Evolutionary conservation across 2,797 vertebrate genomes (phyloP).

Genomic region (Siniperca obscura): DNA sequence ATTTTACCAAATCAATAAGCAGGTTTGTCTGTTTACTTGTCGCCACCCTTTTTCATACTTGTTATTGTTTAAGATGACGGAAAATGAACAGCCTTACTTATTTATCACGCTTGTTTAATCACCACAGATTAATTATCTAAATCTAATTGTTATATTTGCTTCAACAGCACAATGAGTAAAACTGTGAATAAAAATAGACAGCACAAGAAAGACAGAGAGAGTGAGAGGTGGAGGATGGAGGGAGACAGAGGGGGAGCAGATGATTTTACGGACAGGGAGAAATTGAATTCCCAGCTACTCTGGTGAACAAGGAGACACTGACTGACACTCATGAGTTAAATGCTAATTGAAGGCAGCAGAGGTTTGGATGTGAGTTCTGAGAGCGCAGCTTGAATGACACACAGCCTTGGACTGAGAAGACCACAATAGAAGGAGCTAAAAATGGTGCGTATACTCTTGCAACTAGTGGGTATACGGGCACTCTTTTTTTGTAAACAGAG

Average conservation of each 20-base stretch:
- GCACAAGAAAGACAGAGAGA: not conserved
- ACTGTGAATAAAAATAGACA: slow-evolving; percentile 4
- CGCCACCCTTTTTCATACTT: not conserved
- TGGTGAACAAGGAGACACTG: slow-evolving; percentile 72
- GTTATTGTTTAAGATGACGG: not conserved
- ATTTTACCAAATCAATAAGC: not conserved
- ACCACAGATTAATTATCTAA: slow-evolving; percentile 13
- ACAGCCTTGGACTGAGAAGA: slow-evolving; percentile 80
- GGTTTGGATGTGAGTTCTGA: slow-evolving; percentile 79
- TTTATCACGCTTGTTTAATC: not conserved
- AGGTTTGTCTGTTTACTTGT: not conserved
- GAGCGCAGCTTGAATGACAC: slow-evolving; percentile 77
- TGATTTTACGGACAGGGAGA: slow-evolving; percentile 66
- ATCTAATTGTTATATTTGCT: slow-evolving; percentile 5
- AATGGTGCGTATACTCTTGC: slow-evolving; percentile 57
- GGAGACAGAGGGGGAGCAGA: slow-evolving; percentile 24
- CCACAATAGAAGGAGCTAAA: slow-evolving; percentile 78
- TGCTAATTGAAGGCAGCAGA: slow-evolving; percentile 82
- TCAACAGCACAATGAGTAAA: slow-evolving; percentile 17
- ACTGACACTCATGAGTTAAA: slow-evolving; percentile 85
- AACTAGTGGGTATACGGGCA: slow-evolving; percentile 47
- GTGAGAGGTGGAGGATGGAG: slow-evolving; percentile 35
- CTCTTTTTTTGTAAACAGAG: slow-evolving; percentile 37
- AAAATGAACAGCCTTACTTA: slow-evolving; percentile 28
- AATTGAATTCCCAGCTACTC: slow-evolving; percentile 78